These are phyloP conservation scores for Spea multiplicata DNA, from an alignment of 2,113 vertebrate genomes.

Conservation along the genomic window DNA sequence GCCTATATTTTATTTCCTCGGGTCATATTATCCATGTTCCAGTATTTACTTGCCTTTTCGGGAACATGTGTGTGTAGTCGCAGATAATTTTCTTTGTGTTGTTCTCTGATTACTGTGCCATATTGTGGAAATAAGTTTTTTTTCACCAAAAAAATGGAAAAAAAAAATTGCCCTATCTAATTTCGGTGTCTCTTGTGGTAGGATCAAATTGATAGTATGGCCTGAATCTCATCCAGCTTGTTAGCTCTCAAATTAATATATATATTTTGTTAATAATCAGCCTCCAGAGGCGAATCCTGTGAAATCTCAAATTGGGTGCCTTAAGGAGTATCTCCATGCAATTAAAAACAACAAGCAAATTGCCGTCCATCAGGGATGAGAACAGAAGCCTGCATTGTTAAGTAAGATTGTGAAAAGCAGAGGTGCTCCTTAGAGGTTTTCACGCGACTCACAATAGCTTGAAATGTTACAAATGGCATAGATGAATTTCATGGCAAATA, in stretches of 20 bases:
- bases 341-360: slow-evolving; percentile 48
- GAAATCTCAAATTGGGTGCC: slow-evolving; percentile 42
- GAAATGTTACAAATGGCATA: slow-evolving; percentile 39
- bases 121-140: slow-evolving; percentile 42
- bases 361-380: slow-evolving; percentile 36
- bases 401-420: slow-evolving; percentile 32
- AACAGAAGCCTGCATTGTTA: slow-evolving; percentile 42
- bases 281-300: slow-evolving; percentile 29
- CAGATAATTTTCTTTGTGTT: slow-evolving; percentile 16
- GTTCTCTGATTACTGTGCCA: slow-evolving; percentile 20
- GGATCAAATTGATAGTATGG: slow-evolving; percentile 31
- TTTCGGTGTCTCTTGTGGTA: slow-evolving; percentile 36
- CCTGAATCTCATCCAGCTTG: slow-evolving; percentile 44
- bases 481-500: slow-evolving; percentile 30
- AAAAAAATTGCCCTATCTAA: slow-evolving; percentile 23
- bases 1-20: neutral
- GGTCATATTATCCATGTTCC: neutral
- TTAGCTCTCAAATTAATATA: slow-evolving; percentile 47
- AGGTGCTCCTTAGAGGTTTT: slow-evolving; percentile 23
- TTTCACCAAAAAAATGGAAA: slow-evolving; percentile 6
- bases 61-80: slow-evolving; percentile 4
- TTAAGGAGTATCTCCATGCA: slow-evolving; percentile 39
- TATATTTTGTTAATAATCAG: slow-evolving; percentile 49
- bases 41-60: neutral
- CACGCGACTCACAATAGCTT: slow-evolving; percentile 8